Evolutionary conservation across 2,888 invertebrate genomes (phyloP).

Genomic region (Cyclophora albipunctata): DNA sequence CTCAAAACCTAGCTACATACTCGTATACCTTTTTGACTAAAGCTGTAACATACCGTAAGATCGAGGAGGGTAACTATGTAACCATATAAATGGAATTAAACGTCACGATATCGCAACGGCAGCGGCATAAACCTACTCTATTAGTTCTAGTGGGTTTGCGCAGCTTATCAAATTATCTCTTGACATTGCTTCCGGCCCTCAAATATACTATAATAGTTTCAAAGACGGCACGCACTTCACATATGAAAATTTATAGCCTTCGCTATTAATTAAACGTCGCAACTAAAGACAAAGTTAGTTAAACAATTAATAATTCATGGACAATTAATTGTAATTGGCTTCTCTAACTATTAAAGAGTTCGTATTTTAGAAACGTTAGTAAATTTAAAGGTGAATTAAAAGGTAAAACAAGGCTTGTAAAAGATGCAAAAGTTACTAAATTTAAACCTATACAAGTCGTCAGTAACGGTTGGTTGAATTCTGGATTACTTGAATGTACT

Average conservation of each 20-base stretch:
- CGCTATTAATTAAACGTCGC: conserved; percentile 50
- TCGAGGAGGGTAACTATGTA: too few species aligned
- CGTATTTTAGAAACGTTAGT: too few species aligned
- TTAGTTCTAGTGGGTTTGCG: conserved; percentile 24
- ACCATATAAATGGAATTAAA: conserved; percentile 7
- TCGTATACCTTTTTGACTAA: too few species aligned
- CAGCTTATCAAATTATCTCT: conserved; percentile 46
- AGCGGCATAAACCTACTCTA: conserved; percentile 16
- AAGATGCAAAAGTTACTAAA: too few species aligned
- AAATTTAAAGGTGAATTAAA: too few species aligned
- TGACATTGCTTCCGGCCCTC: conserved; percentile 28
- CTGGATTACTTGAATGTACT: too few species aligned
- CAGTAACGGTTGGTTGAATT: too few species aligned
- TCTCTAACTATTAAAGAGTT: conserved; percentile 26
- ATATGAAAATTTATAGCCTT: conserved; percentile 47
- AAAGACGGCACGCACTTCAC: conserved; percentile 30
- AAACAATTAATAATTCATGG: conserved; percentile 39
- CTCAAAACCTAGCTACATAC: too few species aligned
- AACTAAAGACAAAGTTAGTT: conserved; percentile 37
- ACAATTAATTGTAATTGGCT: too few species aligned
- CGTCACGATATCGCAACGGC: conserved; percentile 8
- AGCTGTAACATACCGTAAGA: too few species aligned
- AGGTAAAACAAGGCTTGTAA: too few species aligned
- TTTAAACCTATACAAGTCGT: too few species aligned
- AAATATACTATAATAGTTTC: conserved; percentile 39